A percentile compares a stretch with the other conserved stretches of the same genome.
Evolutionary conservation across 2,113 vertebrate genomes (phyloP).

Genomic region (Cyanocitta stelleri): DNA sequence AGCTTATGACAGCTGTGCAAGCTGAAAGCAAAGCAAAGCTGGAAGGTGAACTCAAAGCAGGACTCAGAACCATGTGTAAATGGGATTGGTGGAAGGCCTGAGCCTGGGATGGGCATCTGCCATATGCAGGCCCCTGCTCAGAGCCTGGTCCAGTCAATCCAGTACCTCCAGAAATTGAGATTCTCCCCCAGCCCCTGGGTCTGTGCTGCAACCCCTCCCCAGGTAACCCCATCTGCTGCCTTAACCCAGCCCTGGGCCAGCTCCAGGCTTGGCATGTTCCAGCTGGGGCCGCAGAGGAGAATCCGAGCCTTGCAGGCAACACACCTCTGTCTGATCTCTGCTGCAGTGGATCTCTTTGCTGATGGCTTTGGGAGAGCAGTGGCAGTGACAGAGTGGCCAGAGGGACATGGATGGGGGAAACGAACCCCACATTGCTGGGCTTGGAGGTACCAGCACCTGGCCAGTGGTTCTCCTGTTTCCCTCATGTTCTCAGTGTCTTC

Average conservation of each 20-base stretch:
- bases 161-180: neutral
- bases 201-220: neutral
- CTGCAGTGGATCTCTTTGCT: neutral
- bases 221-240: neutral
- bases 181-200: neutral
- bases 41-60: rapidly evolving
- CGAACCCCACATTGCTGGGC: rapidly evolving
- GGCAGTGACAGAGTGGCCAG: neutral
- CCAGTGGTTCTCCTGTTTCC: rapidly evolving
- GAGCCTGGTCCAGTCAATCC: neutral
- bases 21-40: neutral
- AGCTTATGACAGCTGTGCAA: neutral
- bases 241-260: neutral
- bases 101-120: neutral
- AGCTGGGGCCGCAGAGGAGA: neutral
- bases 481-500: neutral
- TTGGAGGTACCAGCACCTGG: neutral
- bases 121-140: neutral
- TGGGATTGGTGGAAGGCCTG: neutral
- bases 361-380: neutral
- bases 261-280: neutral
- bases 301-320: neutral
- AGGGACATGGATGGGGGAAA: rapidly evolving
- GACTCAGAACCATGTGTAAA: neutral
- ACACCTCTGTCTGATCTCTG: neutral